phyloP scores from a whole-genome alignment of 2,113 vertebrate species.

The Promerops cafer region DNA sequence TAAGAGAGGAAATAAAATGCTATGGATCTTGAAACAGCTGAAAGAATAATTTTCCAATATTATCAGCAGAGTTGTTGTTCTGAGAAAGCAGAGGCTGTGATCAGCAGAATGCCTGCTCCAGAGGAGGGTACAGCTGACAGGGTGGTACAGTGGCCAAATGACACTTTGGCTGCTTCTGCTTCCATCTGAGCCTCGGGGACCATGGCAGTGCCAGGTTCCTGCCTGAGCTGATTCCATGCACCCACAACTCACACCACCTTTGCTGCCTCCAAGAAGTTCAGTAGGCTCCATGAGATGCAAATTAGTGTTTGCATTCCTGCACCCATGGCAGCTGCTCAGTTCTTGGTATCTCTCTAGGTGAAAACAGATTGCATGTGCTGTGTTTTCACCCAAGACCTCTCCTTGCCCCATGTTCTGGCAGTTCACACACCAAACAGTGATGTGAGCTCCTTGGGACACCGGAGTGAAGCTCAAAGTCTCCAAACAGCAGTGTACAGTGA shows the following conservation, averaged over 20 bases:
- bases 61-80: background rate
- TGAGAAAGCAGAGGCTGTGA: background rate
- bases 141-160: accelerated
- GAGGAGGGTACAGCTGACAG: accelerated
- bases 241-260: background rate
- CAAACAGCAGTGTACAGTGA: accelerated
- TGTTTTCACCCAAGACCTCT: background rate
- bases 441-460: accelerated
- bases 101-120: background rate
- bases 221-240: accelerated
- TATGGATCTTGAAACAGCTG: conserved; percentile 40
- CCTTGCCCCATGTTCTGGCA: accelerated
- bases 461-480: background rate
- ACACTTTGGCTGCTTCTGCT: background rate
- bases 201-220: background rate
- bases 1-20: conserved; percentile 58
- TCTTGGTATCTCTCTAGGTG: background rate
- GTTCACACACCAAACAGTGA: background rate
- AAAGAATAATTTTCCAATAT: conserved; percentile 21
- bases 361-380: background rate
- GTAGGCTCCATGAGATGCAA: background rate
- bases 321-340: background rate
- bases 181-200: background rate
- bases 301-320: background rate
- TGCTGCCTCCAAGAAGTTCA: background rate